Conservation (phyloP, 2,888 invertebrate genomes). For the Ectemnius lituratus region DNA sequence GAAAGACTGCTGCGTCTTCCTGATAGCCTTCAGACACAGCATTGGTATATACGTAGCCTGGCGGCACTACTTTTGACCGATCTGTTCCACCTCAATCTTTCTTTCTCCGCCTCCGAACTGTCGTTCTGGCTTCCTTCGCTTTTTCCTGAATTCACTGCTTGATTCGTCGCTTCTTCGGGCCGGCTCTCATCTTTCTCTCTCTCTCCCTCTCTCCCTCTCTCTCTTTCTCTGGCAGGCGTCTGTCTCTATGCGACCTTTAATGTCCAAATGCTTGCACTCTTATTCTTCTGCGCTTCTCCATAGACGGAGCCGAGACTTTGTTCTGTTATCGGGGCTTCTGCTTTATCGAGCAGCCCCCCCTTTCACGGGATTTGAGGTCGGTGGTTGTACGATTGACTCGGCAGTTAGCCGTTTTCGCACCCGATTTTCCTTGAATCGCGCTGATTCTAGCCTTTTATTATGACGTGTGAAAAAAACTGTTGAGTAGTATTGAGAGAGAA, state of each 20-base stretch:
- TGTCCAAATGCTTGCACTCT: neutral
- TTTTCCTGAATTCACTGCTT: neutral
- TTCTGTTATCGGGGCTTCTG: slow-evolving; percentile 7
- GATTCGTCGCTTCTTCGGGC: slow-evolving; percentile 31
- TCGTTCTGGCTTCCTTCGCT: slow-evolving; percentile 10
- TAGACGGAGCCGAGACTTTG: neutral
- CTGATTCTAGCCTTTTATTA: too few species aligned
- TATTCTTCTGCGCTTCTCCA: too few species aligned
- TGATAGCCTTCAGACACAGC: slow-evolving; percentile 32
- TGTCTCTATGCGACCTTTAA: neutral
- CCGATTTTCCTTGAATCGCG: too few species aligned
- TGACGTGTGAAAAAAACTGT: too few species aligned
- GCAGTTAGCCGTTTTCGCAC: too few species aligned
- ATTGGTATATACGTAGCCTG: neutral
- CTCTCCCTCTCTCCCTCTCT: neutral
- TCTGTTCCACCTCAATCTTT: slow-evolving; percentile 2
- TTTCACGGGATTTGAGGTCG: too few species aligned
- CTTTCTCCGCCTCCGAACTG: slow-evolving; percentile 20
- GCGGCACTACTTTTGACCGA: slow-evolving; percentile 35
- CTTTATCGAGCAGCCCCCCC: neutral
- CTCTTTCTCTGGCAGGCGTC: neutral
- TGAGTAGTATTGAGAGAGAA: too few species aligned
- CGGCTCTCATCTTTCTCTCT: neutral
- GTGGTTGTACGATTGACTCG: too few species aligned
- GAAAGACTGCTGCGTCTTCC: slow-evolving; percentile 32